Evolutionary conservation across 23 tunicate genomes (phyloP).

Genomic region (Halocynthia roretzi): DNA sequence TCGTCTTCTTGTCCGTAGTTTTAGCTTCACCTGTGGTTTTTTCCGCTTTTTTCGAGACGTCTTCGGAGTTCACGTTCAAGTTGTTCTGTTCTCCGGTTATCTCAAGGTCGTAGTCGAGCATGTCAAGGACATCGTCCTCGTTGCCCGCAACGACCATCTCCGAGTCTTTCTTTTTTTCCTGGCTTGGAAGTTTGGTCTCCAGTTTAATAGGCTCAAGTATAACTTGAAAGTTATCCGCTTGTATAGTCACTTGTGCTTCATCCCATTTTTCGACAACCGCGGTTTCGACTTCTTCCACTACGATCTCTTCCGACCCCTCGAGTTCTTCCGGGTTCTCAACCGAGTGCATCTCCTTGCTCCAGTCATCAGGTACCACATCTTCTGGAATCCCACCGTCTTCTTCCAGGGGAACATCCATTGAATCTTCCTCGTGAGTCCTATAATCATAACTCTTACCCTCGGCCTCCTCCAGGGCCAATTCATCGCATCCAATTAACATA

Average conservation of each 20-base stretch:
- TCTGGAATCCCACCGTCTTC: not conserved
- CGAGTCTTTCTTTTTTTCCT: not conserved
- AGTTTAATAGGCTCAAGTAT: not conserved
- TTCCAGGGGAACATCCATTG: constrained; percentile 2
- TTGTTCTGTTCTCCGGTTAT: constrained; percentile 23
- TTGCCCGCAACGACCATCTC: constrained; percentile 17
- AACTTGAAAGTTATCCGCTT: not conserved
- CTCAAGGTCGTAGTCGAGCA: constrained; percentile 67
- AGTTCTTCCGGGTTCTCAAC: not conserved
- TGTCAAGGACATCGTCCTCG: constrained; percentile 64
- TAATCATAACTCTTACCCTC: not conserved
- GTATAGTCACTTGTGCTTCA: constrained; percentile 4
- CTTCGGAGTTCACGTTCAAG: constrained; percentile 4
- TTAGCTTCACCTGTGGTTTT: not conserved
- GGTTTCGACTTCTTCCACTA: not conserved
- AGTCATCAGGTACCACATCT: not conserved
- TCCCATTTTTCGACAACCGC: not conserved
- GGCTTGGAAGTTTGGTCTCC: not conserved
- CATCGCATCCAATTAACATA: not conserved
- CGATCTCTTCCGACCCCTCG: constrained; percentile 5
- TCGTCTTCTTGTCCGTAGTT: not conserved
- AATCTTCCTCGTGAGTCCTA: not conserved
- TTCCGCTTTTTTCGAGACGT: not conserved
- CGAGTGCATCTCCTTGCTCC: not conserved
- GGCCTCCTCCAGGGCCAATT: not conserved